Evolutionary conservation across 2,797 vertebrate genomes (phyloP), one percentile per base, ranked within the genome.

Genomic region (Pipistrellus pipistrellus): DNA sequence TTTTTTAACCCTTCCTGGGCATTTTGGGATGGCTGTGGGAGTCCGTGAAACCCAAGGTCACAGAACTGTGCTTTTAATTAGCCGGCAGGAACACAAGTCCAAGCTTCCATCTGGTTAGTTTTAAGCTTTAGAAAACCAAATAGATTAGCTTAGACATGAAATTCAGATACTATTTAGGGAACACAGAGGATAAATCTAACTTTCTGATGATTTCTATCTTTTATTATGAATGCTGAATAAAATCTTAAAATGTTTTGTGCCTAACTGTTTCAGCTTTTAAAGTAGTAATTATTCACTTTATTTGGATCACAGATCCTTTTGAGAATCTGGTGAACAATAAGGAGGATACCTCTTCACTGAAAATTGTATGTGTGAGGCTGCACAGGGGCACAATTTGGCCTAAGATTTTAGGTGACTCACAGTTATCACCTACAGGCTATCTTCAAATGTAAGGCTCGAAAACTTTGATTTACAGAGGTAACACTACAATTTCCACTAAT

Each of bases 41-140:
- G 35, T 64, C 57, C 4, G 55, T 48, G 44, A 91, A 78, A 78
- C 32, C 38, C 3, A 30, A 38, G 53, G n/a, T 48, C 81, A 68
- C 1, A 64, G 51, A 93, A 38, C 73, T 20, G n/a, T 4, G 23
- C 64, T 51, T 12, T 32, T 88, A 75, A 83, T n/a, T 27, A 25
- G 69, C n/a, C 32, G 23, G 27, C 3, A 27, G 25, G 77, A 89
- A 93, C 38, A 75, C 1, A 84, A 83, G 38, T 6, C 38, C 69
- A 91, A 32, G n/a, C 32, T 78, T 85, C 35, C 75, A 21, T 21
- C 23, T 85, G 51, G 55, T 32, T 77, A 73, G 80, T 35, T 92
- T 88, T 38, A 80, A 80, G 66, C 23, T 88, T 78, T 86, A 88
- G 87, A 21, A 88, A 97, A 77, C 11, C 55, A 68, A 93, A 95